Conservation (phyloP, 37 sponge, comb jelly and placozoan genomes). For the Ephydatia muelleri region DNA sequence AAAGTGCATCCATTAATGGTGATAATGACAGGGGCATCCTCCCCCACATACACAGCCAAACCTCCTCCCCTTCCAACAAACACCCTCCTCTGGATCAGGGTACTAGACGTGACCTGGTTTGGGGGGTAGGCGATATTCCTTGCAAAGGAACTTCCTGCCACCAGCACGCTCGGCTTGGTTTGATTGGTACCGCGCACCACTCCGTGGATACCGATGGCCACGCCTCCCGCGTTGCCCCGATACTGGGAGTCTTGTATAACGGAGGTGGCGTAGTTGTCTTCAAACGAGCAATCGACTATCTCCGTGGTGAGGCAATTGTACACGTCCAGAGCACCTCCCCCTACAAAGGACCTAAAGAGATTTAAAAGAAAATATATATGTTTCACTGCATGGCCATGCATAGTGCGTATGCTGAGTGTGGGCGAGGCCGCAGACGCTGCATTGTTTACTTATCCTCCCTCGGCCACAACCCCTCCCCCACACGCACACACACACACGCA, state of each 20-base stretch:
- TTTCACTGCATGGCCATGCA: too few species aligned
- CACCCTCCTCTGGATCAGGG: neutral
- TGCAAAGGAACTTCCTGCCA: constrained; percentile 17
- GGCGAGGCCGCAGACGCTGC: too few species aligned
- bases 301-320: neutral
- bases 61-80: constrained; percentile 23
- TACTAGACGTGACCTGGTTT: neutral
- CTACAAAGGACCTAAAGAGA: neutral
- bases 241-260: constrained; percentile 9
- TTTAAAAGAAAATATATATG: too few species aligned
- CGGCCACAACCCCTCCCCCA: too few species aligned
- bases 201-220: constrained; percentile 12
- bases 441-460: too few species aligned
- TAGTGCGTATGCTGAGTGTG: too few species aligned
- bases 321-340: constrained; percentile 15
- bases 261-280: neutral
- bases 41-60: constrained; percentile 1
- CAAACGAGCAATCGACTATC: constrained; percentile 6
- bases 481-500: too few species aligned
- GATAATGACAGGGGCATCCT: neutral
- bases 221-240: constrained; percentile 23
- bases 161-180: neutral
- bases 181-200: neutral
- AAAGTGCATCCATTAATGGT: constrained; percentile 9
- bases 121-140: constrained; percentile 18